These are phyloP conservation scores for Clinocottus analis DNA, from an alignment of 2,113 vertebrate species.

Conservation along the genomic window DNA sequence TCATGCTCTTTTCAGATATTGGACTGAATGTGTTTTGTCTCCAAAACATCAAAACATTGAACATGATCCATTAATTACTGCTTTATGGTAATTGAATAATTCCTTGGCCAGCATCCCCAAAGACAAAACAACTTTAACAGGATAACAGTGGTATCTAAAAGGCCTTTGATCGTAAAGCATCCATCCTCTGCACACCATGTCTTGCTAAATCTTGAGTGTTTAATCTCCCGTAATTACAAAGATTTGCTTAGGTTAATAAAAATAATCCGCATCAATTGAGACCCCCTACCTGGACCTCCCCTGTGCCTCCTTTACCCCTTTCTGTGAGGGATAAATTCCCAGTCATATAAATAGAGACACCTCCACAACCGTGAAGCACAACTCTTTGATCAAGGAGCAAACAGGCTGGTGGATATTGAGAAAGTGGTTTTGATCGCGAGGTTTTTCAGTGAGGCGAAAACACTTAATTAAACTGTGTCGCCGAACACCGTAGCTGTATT, in stretches of 20 bases:
- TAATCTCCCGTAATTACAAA: slow-evolving; percentile 85
- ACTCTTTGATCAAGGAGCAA: slow-evolving; percentile 44
- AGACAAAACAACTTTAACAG: slow-evolving; percentile 70
- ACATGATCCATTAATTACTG: slow-evolving; percentile 61
- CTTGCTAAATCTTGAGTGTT: slow-evolving; percentile 78
- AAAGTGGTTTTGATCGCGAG: not conserved
- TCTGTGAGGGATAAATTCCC: slow-evolving; percentile 76
- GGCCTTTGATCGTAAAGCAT: slow-evolving; percentile 66
- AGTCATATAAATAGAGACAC: slow-evolving; percentile 76
- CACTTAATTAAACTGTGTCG: slow-evolving; percentile 19
- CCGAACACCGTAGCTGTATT: slow-evolving; percentile 22
- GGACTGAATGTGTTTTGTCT: slow-evolving; percentile 1
- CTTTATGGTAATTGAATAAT: slow-evolving; percentile 57
- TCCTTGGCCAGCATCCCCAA: slow-evolving; percentile 38
- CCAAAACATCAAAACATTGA: slow-evolving; percentile 17
- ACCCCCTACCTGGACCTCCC: slow-evolving; percentile 78
- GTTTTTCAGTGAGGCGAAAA: slow-evolving; percentile 12
- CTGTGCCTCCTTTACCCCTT: slow-evolving; percentile 74
- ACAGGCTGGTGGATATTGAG: slow-evolving; percentile 28
- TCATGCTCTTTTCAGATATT: not conserved
- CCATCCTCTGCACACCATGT: slow-evolving; percentile 67
- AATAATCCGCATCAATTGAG: slow-evolving; percentile 81
- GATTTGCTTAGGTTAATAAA: slow-evolving; percentile 83
- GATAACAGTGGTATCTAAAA: slow-evolving; percentile 67
- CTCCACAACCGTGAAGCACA: slow-evolving; percentile 53